Conservation (phyloP, 2,888 invertebrate species). For the Arrhopalites spinosus region DNA sequence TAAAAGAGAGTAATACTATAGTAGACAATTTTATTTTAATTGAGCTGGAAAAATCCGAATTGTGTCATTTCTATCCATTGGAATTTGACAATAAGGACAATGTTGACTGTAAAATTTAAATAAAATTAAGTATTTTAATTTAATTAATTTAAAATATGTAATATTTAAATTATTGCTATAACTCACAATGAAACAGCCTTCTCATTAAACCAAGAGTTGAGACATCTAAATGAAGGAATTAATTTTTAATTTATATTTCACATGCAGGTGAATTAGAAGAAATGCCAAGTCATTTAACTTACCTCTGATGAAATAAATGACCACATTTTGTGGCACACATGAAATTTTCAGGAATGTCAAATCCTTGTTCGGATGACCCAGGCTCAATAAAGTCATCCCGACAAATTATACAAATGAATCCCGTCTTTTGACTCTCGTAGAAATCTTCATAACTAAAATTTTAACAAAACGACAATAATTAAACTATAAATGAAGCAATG, state of each 20-base stretch:
- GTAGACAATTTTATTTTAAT: constrained; percentile 18
- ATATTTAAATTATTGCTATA: neutral
- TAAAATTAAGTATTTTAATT: neutral
- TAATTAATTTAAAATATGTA: too few relatives aligned
- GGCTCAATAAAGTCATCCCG: constrained; percentile 48
- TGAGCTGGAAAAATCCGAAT: constrained; percentile 52
- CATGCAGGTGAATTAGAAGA: too few relatives aligned
- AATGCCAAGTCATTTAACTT: too few relatives aligned
- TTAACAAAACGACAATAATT: too few relatives aligned
- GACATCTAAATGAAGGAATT: too few relatives aligned
- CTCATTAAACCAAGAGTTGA: neutral
- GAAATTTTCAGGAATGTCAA: constrained; percentile 23
- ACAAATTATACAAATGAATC: constrained; percentile 53
- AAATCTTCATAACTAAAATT: constrained; percentile 51
- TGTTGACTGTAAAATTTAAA: constrained; percentile 41
- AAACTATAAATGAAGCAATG: too few relatives aligned
- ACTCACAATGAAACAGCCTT: neutral
- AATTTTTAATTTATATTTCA: too few relatives aligned
- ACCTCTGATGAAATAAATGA: constrained; percentile 47
- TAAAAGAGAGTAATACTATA: too few relatives aligned
- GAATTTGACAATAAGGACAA: constrained; percentile 48
- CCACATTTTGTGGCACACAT: constrained; percentile 51
- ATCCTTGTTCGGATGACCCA: neutral
- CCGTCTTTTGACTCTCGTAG: constrained; percentile 45
- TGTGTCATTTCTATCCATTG: constrained; percentile 42